A percentile compares a stretch with the other conserved stretches of the same genome.
Evolutionary conservation across 2,113 vertebrate genomes (phyloP).

Genomic region (Lamprologus sp.): DNA sequence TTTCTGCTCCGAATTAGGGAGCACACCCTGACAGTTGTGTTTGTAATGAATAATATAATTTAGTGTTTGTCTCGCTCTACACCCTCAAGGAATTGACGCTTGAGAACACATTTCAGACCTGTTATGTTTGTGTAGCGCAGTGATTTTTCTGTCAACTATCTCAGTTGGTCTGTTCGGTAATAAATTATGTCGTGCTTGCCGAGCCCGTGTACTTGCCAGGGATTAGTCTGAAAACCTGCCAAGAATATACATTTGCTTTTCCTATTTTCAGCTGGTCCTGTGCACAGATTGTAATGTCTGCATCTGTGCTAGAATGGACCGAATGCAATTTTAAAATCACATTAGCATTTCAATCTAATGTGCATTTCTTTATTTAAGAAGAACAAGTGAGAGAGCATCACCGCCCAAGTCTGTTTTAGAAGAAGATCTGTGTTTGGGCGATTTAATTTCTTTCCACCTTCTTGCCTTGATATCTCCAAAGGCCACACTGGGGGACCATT

Average conservation of each 20-base stretch:
- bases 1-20: slow-evolving; percentile 12
- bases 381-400: background rate
- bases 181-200: slow-evolving; percentile 32
- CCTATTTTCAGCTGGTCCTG: background rate
- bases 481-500: slow-evolving; percentile 23
- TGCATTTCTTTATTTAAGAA: background rate
- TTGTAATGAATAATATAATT: slow-evolving; percentile 52
- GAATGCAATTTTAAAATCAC: background rate
- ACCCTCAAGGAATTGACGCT: slow-evolving; percentile 31
- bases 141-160: slow-evolving; percentile 49
- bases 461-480: slow-evolving; percentile 9
- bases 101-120: slow-evolving; percentile 34
- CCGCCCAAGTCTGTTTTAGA: background rate
- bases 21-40: slow-evolving; percentile 15
- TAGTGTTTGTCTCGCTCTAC: slow-evolving; percentile 41
- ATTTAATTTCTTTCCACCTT: background rate
- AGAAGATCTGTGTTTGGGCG: slow-evolving; percentile 6
- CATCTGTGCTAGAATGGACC: background rate
- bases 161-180: slow-evolving; percentile 36
- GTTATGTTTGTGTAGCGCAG: slow-evolving; percentile 35
- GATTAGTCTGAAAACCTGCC: slow-evolving; percentile 13
- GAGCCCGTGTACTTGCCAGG: background rate
- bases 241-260: background rate
- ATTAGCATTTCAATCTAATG: slow-evolving; percentile 1
- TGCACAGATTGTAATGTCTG: background rate